Evolutionary conservation across 2,888 invertebrate species (phyloP).

Genomic region (Sphecodes monilicornis): DNA sequence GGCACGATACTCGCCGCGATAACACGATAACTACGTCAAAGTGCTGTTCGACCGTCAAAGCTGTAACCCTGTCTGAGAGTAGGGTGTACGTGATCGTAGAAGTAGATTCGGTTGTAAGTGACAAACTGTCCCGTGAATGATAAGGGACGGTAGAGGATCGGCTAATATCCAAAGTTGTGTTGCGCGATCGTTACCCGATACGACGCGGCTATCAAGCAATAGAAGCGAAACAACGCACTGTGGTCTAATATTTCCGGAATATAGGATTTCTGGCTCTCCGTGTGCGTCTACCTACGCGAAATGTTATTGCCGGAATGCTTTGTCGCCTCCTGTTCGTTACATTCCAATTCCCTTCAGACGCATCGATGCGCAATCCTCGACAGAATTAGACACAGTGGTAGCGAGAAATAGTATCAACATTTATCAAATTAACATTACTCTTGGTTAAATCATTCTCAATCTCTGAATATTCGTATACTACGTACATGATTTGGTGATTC

Average conservation of each 20-base stretch:
- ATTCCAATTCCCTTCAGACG: neutral
- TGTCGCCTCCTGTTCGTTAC: neutral
- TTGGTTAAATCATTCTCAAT: neutral
- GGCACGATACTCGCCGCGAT: conserved; percentile 24
- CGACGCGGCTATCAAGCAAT: conserved; percentile 42
- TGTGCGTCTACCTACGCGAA: neutral
- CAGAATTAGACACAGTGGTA: neutral
- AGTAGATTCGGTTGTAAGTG: conserved; percentile 54
- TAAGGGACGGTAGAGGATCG: conserved; percentile 40
- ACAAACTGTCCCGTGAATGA: conserved; percentile 56
- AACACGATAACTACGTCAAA: conserved; percentile 30
- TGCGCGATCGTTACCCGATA: conserved; percentile 29
- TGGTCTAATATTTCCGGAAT: conserved; percentile 41
- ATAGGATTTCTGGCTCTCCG: conserved; percentile 11
- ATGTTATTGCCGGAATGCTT: conserved; percentile 6
- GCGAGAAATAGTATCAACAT: neutral
- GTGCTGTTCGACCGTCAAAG: conserved; percentile 47
- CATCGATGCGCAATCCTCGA: neutral
- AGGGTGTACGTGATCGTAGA: conserved; percentile 43
- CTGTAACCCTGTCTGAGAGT: conserved; percentile 32
- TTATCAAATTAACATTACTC: neutral
- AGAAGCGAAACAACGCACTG: conserved; percentile 34
- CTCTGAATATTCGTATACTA: neutral
- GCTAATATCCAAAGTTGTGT: conserved; percentile 47
- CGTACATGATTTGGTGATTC: neutral